Evolutionary conservation across 2,888 invertebrate genomes (phyloP).

Genomic region (Pteria penguin): DNA sequence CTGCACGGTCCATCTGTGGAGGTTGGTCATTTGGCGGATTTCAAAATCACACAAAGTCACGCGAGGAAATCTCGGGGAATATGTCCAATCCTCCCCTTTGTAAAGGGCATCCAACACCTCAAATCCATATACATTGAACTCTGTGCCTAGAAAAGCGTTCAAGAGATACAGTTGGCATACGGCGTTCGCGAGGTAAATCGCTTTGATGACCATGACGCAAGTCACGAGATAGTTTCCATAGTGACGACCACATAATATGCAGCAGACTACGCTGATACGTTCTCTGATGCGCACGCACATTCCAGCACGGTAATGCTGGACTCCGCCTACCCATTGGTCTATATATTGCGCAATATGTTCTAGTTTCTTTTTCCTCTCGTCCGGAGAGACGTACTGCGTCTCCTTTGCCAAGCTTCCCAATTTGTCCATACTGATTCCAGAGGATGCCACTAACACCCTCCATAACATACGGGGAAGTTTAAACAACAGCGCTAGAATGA

Average conservation of each 20-base stretch:
- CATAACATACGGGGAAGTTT: conserved; percentile 58
- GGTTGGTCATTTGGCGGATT: conserved; percentile 71
- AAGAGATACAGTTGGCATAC: conserved; percentile 74
- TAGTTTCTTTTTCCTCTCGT: conserved; percentile 64
- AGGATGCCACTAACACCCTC: conserved; percentile 42
- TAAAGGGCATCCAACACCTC: conserved; percentile 64
- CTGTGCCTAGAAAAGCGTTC: conserved; percentile 70
- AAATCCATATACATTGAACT: conserved; percentile 71
- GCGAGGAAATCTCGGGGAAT: conserved; percentile 70
- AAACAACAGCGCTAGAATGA: conserved; percentile 55
- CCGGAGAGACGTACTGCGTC: conserved; percentile 37
- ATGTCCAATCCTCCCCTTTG: conserved; percentile 59
- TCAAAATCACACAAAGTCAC: conserved; percentile 75
- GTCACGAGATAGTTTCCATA: conserved; percentile 75
- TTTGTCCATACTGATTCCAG: conserved; percentile 53
- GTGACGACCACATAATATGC: conserved; percentile 68
- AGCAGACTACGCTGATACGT: conserved; percentile 64
- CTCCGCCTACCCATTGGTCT: conserved; percentile 64
- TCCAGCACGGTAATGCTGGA: conserved; percentile 63
- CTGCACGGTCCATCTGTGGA: conserved; percentile 74
- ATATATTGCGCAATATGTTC: conserved; percentile 65
- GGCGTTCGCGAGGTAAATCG: conserved; percentile 71
- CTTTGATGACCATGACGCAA: conserved; percentile 70
- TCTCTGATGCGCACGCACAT: conserved; percentile 60
- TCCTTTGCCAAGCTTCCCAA: conserved; percentile 46